phyloP scores from a whole-genome alignment of 30 jellyfish, hydroid and myxozoan genomes.

The Clytia hemisphaerica region DNA sequence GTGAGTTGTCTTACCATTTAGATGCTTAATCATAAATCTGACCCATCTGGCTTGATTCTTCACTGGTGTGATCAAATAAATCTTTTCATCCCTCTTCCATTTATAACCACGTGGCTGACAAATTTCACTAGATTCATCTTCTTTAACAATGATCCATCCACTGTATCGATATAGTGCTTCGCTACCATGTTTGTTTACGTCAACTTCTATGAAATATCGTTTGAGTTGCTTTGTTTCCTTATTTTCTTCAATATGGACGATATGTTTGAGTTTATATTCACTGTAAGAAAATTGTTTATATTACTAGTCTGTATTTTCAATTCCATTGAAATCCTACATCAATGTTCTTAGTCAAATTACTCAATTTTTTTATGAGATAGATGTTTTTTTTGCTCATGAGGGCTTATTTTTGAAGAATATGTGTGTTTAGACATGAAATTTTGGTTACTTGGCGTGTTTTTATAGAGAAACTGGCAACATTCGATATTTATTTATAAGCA shows the following conservation, averaged over 20 bases:
- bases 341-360: no score
- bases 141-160: conserved; percentile 48
- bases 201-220: conserved; percentile 87
- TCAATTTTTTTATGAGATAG: no score
- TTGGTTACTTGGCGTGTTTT: no score
- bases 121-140: conserved; percentile 16
- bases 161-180: conserved; percentile 59
- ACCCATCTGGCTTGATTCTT: conserved; percentile 86
- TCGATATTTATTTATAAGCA: no score
- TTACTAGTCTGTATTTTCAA: no score
- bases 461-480: no score
- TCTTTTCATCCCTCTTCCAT: conserved; percentile 42
- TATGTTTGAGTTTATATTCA: conserved; percentile 27
- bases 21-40: conserved; percentile 32
- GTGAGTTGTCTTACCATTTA: conserved; percentile 32
- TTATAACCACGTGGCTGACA: conserved; percentile 63
- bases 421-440: no score
- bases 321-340: no score
- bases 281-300: no score
- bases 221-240: conserved; percentile 47
- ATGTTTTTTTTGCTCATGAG: no score
- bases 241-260: conserved; percentile 82
- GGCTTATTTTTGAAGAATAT: no score
- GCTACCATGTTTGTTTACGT: conserved; percentile 18
- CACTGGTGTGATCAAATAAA: conserved; percentile 61